Evolutionary conservation across 2,113 vertebrate species (phyloP), one percentile per base, ranked within the genome.

Genomic region (Pseudonaja textilis): DNA sequence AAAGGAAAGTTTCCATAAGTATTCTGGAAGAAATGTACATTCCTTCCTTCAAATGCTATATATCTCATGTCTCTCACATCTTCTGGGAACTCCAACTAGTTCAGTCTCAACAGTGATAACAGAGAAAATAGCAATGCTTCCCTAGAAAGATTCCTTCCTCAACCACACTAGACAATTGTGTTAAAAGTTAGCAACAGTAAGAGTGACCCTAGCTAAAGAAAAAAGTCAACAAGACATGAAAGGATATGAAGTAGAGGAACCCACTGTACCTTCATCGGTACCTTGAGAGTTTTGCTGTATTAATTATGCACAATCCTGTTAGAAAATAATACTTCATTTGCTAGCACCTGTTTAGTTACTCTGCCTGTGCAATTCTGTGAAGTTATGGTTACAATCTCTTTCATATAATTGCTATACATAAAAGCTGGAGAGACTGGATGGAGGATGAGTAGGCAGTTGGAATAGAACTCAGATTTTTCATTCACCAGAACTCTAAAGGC

Each of bases 391-490:
- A 34, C 29, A 16, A 26, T 74, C 29, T 55, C 52, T 22, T 55
- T 85, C 42, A 50, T n/a, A 47, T 89, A 74, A 55, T 89, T 34
- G 45, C 26, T 89, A 34, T 88, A 85, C 74, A 91, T 74, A 81
- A 69, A 42, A 47, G 10, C 6, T 25, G 20, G 81, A 23, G 25
- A 55, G 47, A 89, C 29, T 1, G n/a, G 12, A 69, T 18, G 22
- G 16, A 47, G 81, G 29, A 18, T 64, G 16, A 47, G 87, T 45
- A 92, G 61, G 29, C 64, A 92, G 64, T 42, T 89, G 59, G 52
- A 88, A 92, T 42, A 88, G 64, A 89, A 92, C 69, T 14, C 69
- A 89, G 64, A 85, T 89, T 74, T 89, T 29, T 85, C 69, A 89
- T 4, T 47, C 34, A 57, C 54, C 52, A 89, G 61, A 92, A 85